Conservation (phyloP, 1,140 invertebrate species). For the Armadillidium nasatum region DNA sequence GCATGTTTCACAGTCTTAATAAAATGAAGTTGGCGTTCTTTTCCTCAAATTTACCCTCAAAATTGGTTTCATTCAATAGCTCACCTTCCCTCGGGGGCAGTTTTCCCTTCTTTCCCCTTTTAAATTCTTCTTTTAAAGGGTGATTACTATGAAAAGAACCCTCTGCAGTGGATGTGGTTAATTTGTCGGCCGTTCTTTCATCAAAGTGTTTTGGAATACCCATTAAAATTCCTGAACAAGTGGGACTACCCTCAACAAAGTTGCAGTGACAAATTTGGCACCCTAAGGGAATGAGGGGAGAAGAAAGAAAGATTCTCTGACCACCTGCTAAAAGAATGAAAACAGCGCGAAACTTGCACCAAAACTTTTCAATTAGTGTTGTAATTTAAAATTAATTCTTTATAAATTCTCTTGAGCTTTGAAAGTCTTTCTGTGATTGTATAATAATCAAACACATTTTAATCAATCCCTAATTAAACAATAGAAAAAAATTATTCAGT, state of each 20-base stretch:
- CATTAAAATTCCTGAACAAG: background rate
- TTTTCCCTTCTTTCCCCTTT: constrained; percentile 3
- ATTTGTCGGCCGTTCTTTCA: background rate
- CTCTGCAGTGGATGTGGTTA: background rate
- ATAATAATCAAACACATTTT: no score
- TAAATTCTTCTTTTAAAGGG: background rate
- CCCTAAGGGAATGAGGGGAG: background rate
- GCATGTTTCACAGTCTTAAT: background rate
- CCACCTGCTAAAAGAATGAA: background rate
- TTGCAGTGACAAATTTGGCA: background rate
- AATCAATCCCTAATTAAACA: no score
- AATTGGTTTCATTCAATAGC: background rate
- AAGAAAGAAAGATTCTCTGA: background rate
- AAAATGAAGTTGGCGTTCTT: background rate
- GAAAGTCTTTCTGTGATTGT: no score
- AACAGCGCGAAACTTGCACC: no score
- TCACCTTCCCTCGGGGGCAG: background rate
- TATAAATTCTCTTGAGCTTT: no score
- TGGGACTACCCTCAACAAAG: background rate
- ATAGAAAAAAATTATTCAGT: no score
- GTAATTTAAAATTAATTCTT: no score
- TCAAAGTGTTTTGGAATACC: background rate
- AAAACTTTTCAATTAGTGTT: no score
- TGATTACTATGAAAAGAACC: background rate
- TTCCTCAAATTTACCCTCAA: background rate